phyloP scores from a whole-genome alignment of 2,113 vertebrate species.

The Anoplopoma fimbria region DNA sequence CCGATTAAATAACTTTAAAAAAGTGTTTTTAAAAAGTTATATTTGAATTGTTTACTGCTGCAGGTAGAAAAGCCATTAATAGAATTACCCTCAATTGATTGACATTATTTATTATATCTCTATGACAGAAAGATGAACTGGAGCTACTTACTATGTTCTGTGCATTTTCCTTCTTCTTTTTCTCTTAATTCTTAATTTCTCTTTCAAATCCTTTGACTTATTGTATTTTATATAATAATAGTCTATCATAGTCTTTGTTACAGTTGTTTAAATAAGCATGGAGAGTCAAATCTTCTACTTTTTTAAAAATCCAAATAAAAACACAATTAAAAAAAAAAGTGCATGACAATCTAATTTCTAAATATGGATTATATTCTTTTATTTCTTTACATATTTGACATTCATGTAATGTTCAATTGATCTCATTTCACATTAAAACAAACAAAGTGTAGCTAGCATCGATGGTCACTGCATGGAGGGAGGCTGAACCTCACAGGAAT shows the following conservation, averaged over 20 bases:
- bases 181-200: background rate
- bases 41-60: background rate
- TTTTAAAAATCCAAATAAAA: background rate
- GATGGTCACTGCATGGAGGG: conserved; percentile 32
- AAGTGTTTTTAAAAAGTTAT: background rate
- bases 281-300: background rate
- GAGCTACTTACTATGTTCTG: background rate
- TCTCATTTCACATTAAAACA: conserved; percentile 30
- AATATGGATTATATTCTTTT: conserved; percentile 43
- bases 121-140: background rate
- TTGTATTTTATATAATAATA: background rate
- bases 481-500: conserved; percentile 36
- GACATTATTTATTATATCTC: background rate
- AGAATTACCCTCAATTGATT: background rate
- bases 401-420: conserved; percentile 34
- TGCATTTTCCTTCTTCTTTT: background rate
- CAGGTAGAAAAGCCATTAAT: background rate
- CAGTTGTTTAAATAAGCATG: background rate
- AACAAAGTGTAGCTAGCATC: conserved; percentile 11
- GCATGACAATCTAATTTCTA: background rate
- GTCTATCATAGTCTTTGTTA: background rate
- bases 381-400: conserved; percentile 57
- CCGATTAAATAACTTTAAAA: background rate
- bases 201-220: background rate
- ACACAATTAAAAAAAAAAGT: background rate